These are phyloP conservation scores for Philonicus albiceps DNA, from an alignment of 2,888 invertebrate species.

Conservation along the genomic window DNA sequence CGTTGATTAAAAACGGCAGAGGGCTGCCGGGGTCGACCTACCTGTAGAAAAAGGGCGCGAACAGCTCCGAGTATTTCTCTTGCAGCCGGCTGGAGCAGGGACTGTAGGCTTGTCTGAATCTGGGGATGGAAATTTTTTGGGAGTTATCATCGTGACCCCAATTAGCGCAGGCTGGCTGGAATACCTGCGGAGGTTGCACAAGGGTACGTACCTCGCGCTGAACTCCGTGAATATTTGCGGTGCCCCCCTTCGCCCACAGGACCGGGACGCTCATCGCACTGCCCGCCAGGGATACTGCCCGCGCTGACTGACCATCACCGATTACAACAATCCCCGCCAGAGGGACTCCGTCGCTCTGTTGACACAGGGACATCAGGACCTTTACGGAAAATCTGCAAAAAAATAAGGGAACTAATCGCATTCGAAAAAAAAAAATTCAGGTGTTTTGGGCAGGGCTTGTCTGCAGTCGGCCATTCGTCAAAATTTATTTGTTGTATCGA, in stretches of 20 bases:
- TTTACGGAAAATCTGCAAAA: slow-evolving; percentile 53
- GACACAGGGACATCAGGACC: slow-evolving; percentile 53
- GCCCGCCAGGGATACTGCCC: slow-evolving; percentile 53
- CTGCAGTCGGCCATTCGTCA: background rate
- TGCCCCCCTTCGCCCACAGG: slow-evolving; percentile 55
- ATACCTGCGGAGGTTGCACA: background rate
- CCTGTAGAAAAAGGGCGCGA: slow-evolving; percentile 54
- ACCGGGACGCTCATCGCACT: slow-evolving; percentile 55
- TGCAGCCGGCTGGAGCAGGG: slow-evolving; percentile 54
- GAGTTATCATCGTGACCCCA: background rate
- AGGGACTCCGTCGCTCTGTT: slow-evolving; percentile 53
- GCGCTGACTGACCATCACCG: slow-evolving; percentile 55
- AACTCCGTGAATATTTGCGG: slow-evolving; percentile 52
- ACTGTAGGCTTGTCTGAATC: slow-evolving; percentile 51
- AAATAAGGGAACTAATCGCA: background rate
- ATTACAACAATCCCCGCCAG: slow-evolving; percentile 54
- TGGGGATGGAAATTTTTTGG: slow-evolving; percentile 17
- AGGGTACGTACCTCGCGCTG: slow-evolving; percentile 52
- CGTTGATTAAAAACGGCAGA: background rate
- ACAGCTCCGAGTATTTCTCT: slow-evolving; percentile 54
- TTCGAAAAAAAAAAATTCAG: background rate
- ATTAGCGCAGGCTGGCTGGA: background rate
- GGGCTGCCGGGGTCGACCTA: slow-evolving; percentile 44
- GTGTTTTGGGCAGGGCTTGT: background rate
- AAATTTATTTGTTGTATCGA: background rate